Evolutionary conservation across 2,797 vertebrate genomes (phyloP).

Genomic region (Limosa lapponica): DNA sequence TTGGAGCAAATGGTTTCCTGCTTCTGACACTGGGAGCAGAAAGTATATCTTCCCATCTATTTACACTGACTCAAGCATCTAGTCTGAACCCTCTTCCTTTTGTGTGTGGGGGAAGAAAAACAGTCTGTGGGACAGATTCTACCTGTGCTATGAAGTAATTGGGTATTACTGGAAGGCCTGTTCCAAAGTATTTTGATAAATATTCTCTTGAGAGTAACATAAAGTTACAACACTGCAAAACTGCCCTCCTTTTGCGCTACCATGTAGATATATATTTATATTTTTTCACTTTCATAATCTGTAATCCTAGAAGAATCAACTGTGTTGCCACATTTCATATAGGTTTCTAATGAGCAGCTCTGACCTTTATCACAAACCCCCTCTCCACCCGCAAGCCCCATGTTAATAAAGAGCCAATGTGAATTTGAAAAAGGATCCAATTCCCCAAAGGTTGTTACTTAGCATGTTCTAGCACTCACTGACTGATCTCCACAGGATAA

Average conservation of each 20-base stretch:
- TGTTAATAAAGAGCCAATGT: constrained; percentile 52
- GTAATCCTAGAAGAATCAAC: constrained; percentile 33
- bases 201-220: not conserved
- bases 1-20: not conserved
- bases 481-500: constrained; percentile 70
- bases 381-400: not conserved
- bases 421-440: constrained; percentile 60
- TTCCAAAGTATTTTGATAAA: not conserved
- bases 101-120: not conserved
- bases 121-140: not conserved
- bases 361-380: constrained; percentile 69
- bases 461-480: constrained; percentile 54
- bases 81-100: not conserved
- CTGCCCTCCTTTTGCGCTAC: not conserved
- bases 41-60: not conserved
- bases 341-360: constrained; percentile 68
- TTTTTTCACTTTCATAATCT: constrained; percentile 23
- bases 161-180: not conserved
- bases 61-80: not conserved
- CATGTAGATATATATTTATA: not conserved
- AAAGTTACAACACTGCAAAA: not conserved
- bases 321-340: constrained; percentile 45
- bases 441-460: constrained; percentile 65
- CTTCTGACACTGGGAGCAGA: not conserved
- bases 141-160: not conserved